Evolutionary conservation across 2,797 vertebrate species (phyloP), one percentile per base, ranked within the genome.

Genomic region (Pelodytes ibericus): DNA sequence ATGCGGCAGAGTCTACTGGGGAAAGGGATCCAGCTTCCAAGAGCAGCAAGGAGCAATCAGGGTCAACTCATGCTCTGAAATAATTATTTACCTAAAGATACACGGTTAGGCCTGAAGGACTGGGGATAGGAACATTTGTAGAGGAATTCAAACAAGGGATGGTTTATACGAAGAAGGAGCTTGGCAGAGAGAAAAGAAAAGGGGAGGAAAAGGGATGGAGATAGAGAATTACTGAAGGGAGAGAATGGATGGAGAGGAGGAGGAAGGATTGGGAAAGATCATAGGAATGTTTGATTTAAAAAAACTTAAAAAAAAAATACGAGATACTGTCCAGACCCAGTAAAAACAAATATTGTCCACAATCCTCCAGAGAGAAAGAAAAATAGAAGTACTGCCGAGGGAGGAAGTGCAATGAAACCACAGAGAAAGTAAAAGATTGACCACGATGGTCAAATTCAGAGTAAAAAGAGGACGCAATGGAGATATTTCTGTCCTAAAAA

Each of bases 111-210:
- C 11, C 49, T 53, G 60, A 24, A 2, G 20, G 58, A 69, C 57
- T 15, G 29, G 66, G 59, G 13, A 64, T 30, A 44, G 51, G 74
- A 59, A 71, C 63, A 57, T 39, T 27, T 27, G 8, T 33, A 59
- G 68, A 65, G 53, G 51, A 56, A 41, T 31, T 71, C 68, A 71
- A 64, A 76, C 67, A 77, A 77, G 68, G 49, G 22, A 76, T 58
- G 60, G 61, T 65, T 71, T 71, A 77, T 71, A 66, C 36, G 68
- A 71, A 71, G 20, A 65, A 27, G 27, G 20, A 30, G 9, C 33
- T 56, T 73, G 63, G 82, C 58, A 72, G 64, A 41, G 27, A 80
- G 78, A 73, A 67, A 18, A 70, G 65, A 57, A 44, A 61, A 77
- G 31, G 75, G 75, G 57, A 78, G 74, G 0, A 0, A 25, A 3